phyloP scores from a whole-genome alignment of 2,797 vertebrate species.

The Scyliorhinus canicula region DNA sequence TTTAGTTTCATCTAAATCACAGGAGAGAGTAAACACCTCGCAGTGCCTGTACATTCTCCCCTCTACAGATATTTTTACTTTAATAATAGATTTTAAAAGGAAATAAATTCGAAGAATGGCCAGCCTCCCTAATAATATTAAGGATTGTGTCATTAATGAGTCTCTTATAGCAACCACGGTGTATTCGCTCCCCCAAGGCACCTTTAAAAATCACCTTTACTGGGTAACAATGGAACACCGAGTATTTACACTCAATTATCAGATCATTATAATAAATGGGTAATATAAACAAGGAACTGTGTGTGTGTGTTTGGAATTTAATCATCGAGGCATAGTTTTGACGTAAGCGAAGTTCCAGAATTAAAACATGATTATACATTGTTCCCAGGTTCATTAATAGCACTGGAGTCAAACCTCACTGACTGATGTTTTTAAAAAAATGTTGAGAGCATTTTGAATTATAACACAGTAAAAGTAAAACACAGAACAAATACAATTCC shows the following conservation, averaged over 20 bases:
- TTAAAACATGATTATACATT: background rate
- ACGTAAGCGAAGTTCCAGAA: background rate
- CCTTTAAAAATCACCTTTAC: background rate
- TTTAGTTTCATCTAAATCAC: background rate
- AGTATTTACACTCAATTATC: background rate
- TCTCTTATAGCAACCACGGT: background rate
- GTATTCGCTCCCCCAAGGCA: background rate
- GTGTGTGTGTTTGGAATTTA: background rate
- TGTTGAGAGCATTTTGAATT: no score
- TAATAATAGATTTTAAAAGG: background rate
- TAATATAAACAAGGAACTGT: background rate
- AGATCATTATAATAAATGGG: background rate
- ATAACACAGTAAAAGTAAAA: no score
- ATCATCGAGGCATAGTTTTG: background rate
- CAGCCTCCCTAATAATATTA: background rate
- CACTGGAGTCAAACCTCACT: background rate
- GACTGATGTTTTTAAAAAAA: no score
- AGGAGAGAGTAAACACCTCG: no score
- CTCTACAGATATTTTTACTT: background rate
- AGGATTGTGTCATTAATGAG: background rate
- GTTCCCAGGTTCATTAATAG: background rate
- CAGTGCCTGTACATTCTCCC: background rate
- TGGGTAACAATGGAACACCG: background rate
- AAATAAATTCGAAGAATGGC: background rate
- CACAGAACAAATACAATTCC: no score